Base-by-base conservation (phyloP, 2,797 vertebrate species). In the Sebastes reedi region DNA sequence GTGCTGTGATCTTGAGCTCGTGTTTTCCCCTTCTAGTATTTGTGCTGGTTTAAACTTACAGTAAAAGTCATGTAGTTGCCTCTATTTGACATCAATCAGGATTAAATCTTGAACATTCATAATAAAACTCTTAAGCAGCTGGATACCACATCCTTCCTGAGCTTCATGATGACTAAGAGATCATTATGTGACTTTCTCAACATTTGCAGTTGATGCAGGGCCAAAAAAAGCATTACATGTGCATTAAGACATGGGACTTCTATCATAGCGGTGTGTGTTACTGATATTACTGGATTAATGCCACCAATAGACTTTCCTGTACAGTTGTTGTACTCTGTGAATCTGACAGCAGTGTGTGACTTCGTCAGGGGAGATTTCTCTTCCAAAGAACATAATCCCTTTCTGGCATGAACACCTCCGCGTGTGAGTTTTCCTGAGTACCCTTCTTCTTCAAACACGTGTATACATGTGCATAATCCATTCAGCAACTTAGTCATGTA, bases 301-400 rank as follows among this genome's bases (percentile, higher is more conserved):
- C 54, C 72, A 52, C 72, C 61, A 20, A 1, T 10, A 70, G 59
- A 55, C 54, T 50, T 54, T 74, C 72, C 80, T 20, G 71, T 13
- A 6, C 80, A 75, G 34, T 30, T 18, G 54, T 52, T 80, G 68
- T 54, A 20, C 60, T 39, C 14, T 29, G 34, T 67, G 62, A 76
- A 39, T 68, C 58, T 34, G 77, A 80, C 81, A 86, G 80, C 78
- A 72, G 20, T 18, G 79, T 67, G 77, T 24, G 25, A 34, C 77
- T 76, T 68, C 20, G 36, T 83, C 68, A 75, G 71, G 69, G 68
- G 67, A 85, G 82, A 68, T 83, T 84, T 88, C 60, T 32, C 59
- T 11, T 27, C 46, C 32, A 29, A 32, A 70, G 64, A 82, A 73
- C 74, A 29, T 90, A 88, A 91, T 90, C 81, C 78, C 67, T 87